phyloP scores from a whole-genome alignment of 2,797 vertebrate species.

The Gymnoscopelus braueri region DNA sequence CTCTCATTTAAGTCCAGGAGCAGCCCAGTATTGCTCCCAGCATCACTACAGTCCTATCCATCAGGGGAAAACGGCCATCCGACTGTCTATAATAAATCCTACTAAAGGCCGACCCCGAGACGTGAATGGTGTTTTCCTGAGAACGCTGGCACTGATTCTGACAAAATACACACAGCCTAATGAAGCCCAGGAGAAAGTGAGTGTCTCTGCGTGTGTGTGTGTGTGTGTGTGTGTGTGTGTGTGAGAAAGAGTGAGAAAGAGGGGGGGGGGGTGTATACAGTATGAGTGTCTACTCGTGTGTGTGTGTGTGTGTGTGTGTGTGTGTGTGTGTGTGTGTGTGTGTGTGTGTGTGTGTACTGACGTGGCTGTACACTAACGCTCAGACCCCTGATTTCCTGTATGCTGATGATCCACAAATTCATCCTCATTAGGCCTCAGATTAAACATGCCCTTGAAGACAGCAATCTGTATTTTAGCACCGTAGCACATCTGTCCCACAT shows the following conservation, averaged over 20 bases:
- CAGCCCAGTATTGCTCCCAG: slow-evolving; percentile 38
- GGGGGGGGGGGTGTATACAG: slow-evolving; percentile 8
- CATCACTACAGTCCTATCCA: slow-evolving; percentile 50
- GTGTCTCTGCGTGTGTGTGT: slow-evolving; percentile 34
- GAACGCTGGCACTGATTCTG: slow-evolving; percentile 68
- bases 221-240: not conserved
- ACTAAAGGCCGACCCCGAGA: slow-evolving; percentile 53
- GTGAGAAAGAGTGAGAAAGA: no score
- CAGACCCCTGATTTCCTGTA: slow-evolving; percentile 52
- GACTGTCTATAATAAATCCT: slow-evolving; percentile 73
- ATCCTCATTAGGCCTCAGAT: slow-evolving; percentile 80
- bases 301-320: slow-evolving; percentile 13
- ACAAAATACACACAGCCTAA: slow-evolving; percentile 71
- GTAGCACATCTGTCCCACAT: slow-evolving; percentile 76
- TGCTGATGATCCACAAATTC: slow-evolving; percentile 73
- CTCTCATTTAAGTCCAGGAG: slow-evolving; percentile 36
- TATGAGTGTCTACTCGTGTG: slow-evolving; percentile 18
- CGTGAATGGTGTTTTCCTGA: slow-evolving; percentile 67
- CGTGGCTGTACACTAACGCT: slow-evolving; percentile 22
- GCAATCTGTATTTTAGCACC: slow-evolving; percentile 81
- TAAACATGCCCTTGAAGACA: slow-evolving; percentile 73
- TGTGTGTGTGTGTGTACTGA: not conserved
- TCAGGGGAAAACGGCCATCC: slow-evolving; percentile 51
- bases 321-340: slow-evolving; percentile 23
- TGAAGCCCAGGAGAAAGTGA: slow-evolving; percentile 62